Conservation (phyloP, 2,113 vertebrate species). For the Plecotus auritus region DNA sequence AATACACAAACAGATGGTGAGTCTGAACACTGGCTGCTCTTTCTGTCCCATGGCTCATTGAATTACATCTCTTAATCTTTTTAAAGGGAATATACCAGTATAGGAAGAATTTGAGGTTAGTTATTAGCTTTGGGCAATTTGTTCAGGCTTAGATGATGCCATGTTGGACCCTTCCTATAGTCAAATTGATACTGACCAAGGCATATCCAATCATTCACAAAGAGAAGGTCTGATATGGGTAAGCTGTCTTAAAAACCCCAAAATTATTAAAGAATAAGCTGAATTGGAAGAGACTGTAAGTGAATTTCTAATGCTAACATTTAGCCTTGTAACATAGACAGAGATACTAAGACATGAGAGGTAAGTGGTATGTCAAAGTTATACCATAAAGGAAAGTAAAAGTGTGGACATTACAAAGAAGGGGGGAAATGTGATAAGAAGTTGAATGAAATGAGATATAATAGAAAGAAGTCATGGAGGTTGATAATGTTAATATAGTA, state of each 20-base stretch:
- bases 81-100: background rate
- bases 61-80: background rate
- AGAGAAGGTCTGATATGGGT: background rate
- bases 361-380: background rate
- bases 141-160: background rate
- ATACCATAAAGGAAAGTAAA: background rate
- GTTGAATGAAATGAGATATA: background rate
- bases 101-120: background rate
- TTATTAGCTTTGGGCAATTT: background rate
- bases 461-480: background rate
- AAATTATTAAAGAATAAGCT: background rate
- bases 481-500: background rate
- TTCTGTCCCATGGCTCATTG: background rate
- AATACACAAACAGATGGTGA: background rate
- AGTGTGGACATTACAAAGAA: background rate
- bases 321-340: background rate
- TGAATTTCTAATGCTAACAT: background rate
- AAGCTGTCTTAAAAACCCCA: background rate
- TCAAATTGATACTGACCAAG: background rate
- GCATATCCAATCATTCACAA: background rate
- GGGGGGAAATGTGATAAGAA: background rate
- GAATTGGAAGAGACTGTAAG: background rate
- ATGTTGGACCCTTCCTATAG: background rate
- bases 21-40: background rate
- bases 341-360: background rate